Percentiles rank a stretch among this genome's conserved stretches.
These are phyloP conservation scores for Coremacera marginata DNA, from an alignment of 2,888 invertebrate genomes.

Conservation along the genomic window DNA sequence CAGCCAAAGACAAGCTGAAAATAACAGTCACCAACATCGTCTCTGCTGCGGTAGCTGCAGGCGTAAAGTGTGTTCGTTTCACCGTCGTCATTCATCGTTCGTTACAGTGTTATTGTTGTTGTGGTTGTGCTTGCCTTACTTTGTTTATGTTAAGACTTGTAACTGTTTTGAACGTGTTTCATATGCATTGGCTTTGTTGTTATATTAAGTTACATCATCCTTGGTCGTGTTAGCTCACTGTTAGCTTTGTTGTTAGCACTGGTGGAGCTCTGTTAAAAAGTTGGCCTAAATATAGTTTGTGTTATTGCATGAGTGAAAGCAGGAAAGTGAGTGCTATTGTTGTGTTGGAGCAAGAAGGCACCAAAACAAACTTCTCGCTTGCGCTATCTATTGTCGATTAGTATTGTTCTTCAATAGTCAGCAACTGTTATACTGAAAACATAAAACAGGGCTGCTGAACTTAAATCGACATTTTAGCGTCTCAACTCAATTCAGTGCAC, in stretches of 20 bases:
- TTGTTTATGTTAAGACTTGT: constrained; percentile 7
- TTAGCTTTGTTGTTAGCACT: constrained; percentile 6
- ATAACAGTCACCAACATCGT: neutral
- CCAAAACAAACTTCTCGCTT: neutral
- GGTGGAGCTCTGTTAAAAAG: neutral
- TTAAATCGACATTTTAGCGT: too few species aligned
- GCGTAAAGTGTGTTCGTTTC: neutral
- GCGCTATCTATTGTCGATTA: neutral
- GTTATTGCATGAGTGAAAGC: neutral
- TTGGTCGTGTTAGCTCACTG: neutral
- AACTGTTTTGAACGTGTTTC: constrained; percentile 35
- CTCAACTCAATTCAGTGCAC: too few species aligned
- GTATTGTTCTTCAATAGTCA: neutral
- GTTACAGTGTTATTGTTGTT: neutral
- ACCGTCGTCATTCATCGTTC: neutral
- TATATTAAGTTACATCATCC: constrained; percentile 14
- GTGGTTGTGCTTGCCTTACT: neutral
- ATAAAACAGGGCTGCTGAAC: neutral
- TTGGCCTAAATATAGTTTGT: neutral
- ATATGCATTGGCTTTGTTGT: constrained; percentile 33
- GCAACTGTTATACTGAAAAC: neutral
- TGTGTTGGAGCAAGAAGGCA: neutral
- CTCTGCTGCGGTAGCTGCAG: neutral
- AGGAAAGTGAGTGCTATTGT: neutral
- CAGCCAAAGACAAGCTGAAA: neutral